Evolutionary conservation across 2,113 vertebrate genomes (phyloP).

Genomic region (Marcusenius ussheri): DNA sequence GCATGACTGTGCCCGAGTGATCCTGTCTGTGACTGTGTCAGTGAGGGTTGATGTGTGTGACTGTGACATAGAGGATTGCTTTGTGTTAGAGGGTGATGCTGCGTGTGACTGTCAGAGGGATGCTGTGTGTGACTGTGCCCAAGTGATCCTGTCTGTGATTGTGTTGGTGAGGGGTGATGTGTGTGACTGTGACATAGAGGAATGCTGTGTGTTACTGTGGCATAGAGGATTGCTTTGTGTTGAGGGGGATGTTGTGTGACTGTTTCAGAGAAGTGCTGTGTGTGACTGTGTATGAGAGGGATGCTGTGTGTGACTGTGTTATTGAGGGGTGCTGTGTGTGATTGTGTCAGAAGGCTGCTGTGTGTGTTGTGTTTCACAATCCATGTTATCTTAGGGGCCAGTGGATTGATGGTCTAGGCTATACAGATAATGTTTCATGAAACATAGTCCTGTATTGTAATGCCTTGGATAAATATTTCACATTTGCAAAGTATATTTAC

Average conservation of each 20-base stretch:
- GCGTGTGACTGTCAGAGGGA: neutral
- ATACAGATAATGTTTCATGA: neutral
- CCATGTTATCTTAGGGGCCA: neutral
- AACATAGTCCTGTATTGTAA: neutral
- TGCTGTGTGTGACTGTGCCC: neutral
- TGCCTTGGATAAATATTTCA: neutral
- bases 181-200: neutral
- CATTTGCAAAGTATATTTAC: neutral
- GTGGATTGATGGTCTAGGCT: neutral
- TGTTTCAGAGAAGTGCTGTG: neutral
- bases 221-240: neutral
- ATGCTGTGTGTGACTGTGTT: neutral
- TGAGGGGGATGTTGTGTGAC: neutral
- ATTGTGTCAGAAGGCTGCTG: neutral
- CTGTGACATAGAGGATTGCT: neutral
- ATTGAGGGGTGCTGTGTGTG: neutral
- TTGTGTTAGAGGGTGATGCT: neutral
- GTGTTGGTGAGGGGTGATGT: neutral
- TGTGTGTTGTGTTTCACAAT: neutral
- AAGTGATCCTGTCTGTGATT: neutral
- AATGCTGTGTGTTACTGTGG: neutral
- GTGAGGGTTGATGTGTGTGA: neutral
- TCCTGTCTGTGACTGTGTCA: neutral
- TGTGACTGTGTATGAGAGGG: neutral
- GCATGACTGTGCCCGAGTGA: neutral